A percentile compares a stretch with the other conserved stretches of the same genome.
These are phyloP conservation scores for Callocephalon fimbriatum DNA, from an alignment of 2,113 vertebrate species.

Conservation along the genomic window DNA sequence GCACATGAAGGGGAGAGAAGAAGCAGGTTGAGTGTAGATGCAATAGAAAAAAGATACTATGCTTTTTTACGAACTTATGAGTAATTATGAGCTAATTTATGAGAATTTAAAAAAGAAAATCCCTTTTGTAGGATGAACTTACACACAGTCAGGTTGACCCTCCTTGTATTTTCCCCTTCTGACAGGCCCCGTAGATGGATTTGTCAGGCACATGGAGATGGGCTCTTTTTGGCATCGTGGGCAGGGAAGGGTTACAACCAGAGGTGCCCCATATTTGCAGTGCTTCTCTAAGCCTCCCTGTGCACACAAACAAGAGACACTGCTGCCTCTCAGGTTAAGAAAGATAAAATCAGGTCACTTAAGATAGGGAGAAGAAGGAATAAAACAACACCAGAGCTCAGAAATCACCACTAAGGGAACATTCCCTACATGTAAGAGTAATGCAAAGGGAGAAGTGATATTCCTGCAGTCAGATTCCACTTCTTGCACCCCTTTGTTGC, in stretches of 20 bases:
- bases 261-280: background rate
- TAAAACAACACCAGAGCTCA: background rate
- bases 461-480: background rate
- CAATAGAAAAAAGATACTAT: background rate
- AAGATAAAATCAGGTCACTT: slow-evolving; percentile 64
- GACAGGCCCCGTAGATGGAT: background rate
- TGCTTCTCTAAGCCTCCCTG: background rate
- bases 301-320: background rate
- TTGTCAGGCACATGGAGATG: background rate
- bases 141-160: background rate
- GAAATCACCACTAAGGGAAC: background rate
- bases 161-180: background rate
- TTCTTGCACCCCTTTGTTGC: background rate
- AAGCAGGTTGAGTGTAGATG: background rate
- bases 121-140: background rate
- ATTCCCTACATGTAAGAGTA: background rate
- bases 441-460: background rate
- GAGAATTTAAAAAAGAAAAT: background rate
- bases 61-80: background rate
- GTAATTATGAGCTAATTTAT: background rate
- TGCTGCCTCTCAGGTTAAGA: background rate
- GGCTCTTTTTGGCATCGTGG: background rate
- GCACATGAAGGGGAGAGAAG: background rate
- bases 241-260: slow-evolving; percentile 23
- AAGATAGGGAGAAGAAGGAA: slow-evolving; percentile 16